Base-by-base conservation (phyloP, 2,888 invertebrate species). In the Ctena decussata region DNA sequence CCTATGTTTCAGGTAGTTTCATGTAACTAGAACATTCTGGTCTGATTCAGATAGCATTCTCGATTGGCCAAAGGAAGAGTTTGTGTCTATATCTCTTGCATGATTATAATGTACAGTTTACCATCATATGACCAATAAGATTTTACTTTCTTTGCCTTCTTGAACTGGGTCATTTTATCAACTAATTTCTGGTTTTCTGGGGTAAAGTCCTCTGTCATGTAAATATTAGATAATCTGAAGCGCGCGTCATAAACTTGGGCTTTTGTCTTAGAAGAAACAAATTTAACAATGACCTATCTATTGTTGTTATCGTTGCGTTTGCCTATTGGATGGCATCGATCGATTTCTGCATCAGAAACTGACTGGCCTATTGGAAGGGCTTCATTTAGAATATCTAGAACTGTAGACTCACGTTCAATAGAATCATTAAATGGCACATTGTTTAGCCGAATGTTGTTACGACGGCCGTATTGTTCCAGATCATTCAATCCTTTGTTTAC, bases 121-220 rank as follows among this genome's bases (percentile, higher is more conserved):
- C 65, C 32, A 30, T 65, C 35, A 21, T 35, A 30, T 0, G 65
- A 35, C 65, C 65, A 65, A 21, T 35, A 65, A n/a, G 11, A 35
- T 65, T 35, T 32, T 65, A 65, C 35, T 11, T 15, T 11, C 18
- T 65, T 32, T 3, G 24, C 35, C 21, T 65, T 65, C 18, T 65
- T 35, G 1, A 65, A 5, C 18, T 35, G 18, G 1, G 35, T 35
- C 1, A 65, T 18, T 65, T 65, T 27, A 18, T 65, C 35, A 0
- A 65, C 24, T 18, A 65, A 12, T 35, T 32, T 65, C 30, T 65
- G 65, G 21, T 65, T 65, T 2, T 11, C 35, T 6, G 65, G 0
- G 11, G 65, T 65, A 65, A 65, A 65, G 30, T 65, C 65, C 35
- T 65, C 32, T 21, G 65, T 65, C 35, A 65, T 65, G 65, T 65